phyloP scores from a whole-genome alignment of 2,797 vertebrate species.

The Scarus forsteni region DNA sequence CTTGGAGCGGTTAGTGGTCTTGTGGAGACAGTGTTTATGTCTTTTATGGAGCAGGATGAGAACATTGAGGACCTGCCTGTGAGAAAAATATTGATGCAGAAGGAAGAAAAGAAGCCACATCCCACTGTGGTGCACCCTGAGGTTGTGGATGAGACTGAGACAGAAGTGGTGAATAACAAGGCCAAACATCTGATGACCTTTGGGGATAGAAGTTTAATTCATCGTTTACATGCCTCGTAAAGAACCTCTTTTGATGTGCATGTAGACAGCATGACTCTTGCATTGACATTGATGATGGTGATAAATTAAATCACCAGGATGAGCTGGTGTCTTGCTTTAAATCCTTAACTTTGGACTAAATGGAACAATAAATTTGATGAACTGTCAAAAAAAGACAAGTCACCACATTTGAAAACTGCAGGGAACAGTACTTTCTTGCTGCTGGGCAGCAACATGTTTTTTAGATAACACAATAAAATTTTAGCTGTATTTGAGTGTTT shows the following conservation, averaged over 20 bases:
- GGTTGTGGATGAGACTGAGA: constrained; percentile 38
- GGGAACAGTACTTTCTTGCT: no score
- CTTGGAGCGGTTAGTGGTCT: constrained; percentile 87
- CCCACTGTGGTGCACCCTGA: constrained; percentile 17
- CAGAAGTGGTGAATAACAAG: constrained; percentile 35
- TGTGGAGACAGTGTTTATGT: constrained; percentile 87
- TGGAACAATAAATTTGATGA: no score
- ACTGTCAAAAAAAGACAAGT: no score
- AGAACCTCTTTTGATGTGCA: constrained; percentile 17
- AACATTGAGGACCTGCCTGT: neutral
- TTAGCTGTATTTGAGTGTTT: no score
- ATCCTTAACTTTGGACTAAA: constrained; percentile 5
- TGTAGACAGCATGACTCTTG: constrained; percentile 14
- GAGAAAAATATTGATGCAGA: neutral
- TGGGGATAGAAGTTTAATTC: constrained; percentile 70
- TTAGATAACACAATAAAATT: no score
- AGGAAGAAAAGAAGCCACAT: constrained; percentile 38
- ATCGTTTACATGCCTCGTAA: constrained; percentile 84
- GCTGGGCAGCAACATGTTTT: no score
- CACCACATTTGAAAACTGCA: no score
- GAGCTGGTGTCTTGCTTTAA: constrained; percentile 11
- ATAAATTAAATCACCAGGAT: constrained; percentile 31
- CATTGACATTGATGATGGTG: constrained; percentile 16
- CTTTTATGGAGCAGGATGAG: constrained; percentile 77
- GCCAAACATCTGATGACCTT: constrained; percentile 58